Base-by-base conservation (phyloP, 2,113 vertebrate species). In the Galeopterus variegatus region DNA sequence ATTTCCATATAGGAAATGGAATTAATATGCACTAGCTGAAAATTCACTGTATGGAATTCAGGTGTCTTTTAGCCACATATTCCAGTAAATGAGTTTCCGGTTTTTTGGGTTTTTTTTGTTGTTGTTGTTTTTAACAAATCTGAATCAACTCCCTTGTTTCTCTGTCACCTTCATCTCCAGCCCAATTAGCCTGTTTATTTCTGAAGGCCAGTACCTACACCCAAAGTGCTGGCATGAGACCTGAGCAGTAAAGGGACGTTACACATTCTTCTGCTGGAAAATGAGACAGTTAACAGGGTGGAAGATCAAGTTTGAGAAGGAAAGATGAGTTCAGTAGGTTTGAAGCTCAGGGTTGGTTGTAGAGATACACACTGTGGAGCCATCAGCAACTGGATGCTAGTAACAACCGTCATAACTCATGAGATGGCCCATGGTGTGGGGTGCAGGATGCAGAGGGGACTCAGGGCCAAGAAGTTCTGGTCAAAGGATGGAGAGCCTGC, bases 1-100 rank as follows among this genome's bases (percentile, higher is more conserved):
- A 76, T 91, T 95, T 92, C 69, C 85, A 72, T 70, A 76, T 83
- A 69, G 89, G 69, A 85, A 96, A 88, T 28, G 8, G 33, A 97
- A 87, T 79, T 72, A 70, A 86, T 65, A 95, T 50, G 17, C 48
- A 70, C 58, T 93, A 62, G 28, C 89, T 94, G 54, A 94, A 94
- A 91, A 94, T 24, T 41, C 88, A 67, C 65, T 76, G 18, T 18
- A 33, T 89, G 50, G 62, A 93, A 88, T 96, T 26, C 13, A 79
- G 75, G 52, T 45, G 67, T 92, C 19, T 88, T 94, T 94, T 79
- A 94, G 54, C n/a, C n/a, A 84, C 18, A 9, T 56, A 50, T 69
- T 87, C 45, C 18, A 88, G 23, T 56, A 91, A 69, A 75, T 52
- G 11, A 33, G 23, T 87, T 88, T 86, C 72, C 90, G 50, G 45